Evolutionary conservation across 2,113 vertebrate species (phyloP), one percentile per base, ranked within the genome.

Genomic region (Camelus bactrianus): DNA sequence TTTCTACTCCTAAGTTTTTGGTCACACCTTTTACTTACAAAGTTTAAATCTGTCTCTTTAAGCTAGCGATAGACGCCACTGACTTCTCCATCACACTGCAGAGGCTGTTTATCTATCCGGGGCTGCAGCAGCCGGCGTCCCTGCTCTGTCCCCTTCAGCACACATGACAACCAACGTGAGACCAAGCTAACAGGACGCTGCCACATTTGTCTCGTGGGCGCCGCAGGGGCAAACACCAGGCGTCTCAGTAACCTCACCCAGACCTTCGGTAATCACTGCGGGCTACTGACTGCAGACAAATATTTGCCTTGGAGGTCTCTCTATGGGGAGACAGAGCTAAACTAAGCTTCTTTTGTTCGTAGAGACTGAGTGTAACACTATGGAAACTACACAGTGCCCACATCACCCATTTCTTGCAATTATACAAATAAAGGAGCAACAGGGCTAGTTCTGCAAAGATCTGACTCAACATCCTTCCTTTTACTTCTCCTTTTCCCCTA

Each of bases 231-330:
- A 89, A 90, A 97, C 73, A 56, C 5, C 24, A 91, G 81, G 89
- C 85, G 38, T 50, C 76, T 87, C 94, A 90, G 95, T 89, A 79
- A 94, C 81, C 81, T 93, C 28, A 15, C 28, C 50, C 56, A 80
- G 95, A 52, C 95, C 38, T n/a, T 67, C 19, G 3, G 56, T 9
- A 64, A 90, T 84, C 89, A 90, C 3, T n/a, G 77, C 0, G 46
- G 91, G 94, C 94, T 70, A 32, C 73, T 15, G 64, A 60, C 73
- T 70, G 42, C 81, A 77, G 86, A 87, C 93, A 97, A 97, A 92
- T 96, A 88, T 97, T 97, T 97, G 96, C 91, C 65, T 94, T 58
- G 26, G 52, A 88, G 90, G 72, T 54, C 92, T 89, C 73, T 75
- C 62, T 80, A 6, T n/a, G 64, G 88, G 65, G 50, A 90, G 56